Evolutionary conservation across 2,113 vertebrate species (phyloP).

Genomic region (Nestor notabilis): DNA sequence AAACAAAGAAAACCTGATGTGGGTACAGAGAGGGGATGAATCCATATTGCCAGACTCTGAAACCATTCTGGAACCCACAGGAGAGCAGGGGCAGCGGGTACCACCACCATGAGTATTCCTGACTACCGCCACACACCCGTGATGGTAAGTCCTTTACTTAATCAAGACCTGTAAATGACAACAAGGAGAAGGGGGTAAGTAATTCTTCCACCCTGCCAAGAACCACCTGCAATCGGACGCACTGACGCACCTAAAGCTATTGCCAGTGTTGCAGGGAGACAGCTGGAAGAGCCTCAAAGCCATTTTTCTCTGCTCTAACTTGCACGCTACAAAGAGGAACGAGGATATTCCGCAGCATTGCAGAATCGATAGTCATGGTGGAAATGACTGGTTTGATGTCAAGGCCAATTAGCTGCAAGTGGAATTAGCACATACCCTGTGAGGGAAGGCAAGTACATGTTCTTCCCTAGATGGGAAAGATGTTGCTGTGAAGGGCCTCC

Average conservation of each 20-base stretch:
- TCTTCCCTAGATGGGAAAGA: not conserved
- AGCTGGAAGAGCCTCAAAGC: conserved; percentile 24
- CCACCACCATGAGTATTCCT: not conserved
- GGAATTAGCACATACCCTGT: not conserved
- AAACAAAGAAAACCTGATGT: accelerated
- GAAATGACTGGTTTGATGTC: conserved; percentile 29
- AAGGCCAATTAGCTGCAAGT: conserved; percentile 27
- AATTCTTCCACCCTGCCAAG: not conserved
- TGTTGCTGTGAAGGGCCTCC: not conserved
- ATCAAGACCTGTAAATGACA: not conserved
- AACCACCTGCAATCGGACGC: not conserved
- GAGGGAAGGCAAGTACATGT: not conserved
- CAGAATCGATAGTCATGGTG: conserved; percentile 40
- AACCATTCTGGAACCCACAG: not conserved
- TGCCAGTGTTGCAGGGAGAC: not conserved
- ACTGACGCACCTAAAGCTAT: not conserved
- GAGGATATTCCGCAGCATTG: not conserved
- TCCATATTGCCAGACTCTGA: not conserved
- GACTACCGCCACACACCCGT: accelerated
- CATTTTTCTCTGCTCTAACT: not conserved
- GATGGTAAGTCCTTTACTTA: not conserved
- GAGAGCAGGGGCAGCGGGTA: not conserved
- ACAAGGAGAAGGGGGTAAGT: not conserved
- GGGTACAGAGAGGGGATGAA: not conserved
- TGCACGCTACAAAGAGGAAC: not conserved